Evolutionary conservation across 2,797 vertebrate species (phyloP), one percentile per base, ranked within the genome.

Genomic region (Myotis daubentonii): DNA sequence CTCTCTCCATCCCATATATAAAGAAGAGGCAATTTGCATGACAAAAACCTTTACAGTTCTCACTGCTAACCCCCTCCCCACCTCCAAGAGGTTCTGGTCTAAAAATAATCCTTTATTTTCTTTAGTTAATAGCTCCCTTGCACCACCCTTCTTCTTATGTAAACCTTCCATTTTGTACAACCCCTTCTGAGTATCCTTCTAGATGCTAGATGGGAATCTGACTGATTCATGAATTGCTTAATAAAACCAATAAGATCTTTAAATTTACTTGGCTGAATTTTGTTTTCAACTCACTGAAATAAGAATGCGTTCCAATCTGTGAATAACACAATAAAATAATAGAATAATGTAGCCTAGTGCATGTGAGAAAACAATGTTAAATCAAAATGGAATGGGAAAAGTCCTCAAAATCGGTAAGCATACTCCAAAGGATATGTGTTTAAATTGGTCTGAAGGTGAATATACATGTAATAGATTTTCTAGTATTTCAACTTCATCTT

Each of bases 261-360:
- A 49, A 66, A 83, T 83, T 33, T 66, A 83, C 30, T 49, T 22
- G 4, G 30, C 10, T 66, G 30, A 66, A 66, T 83, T 83, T 83
- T 66, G 30, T 36, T 83, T 66, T 83, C 47, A 83, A 83, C 44
- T 66, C 30, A 66, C 6, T 49, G 30, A 89, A 78, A 81, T 76
- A 30, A 6, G 1, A 91, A 91, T 47, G 92, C 71, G 3, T 71
- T 84, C 20, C 51, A 72, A 57, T 97, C 51, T 93, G 22, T 68
- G 44, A 95, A 3, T 91, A 87, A 85, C 33, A 65, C 84, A 90
- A 75, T 74, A 68, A 38, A 82, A 79, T n/a, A 81, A 68, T 9
- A 70, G 30, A 84, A 89, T 38, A 88, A 82, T 53, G 1, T 28
- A 84, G 30, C 10, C 15, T 38, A 86, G 25, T 28, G 5, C 23